These are phyloP conservation scores for Eptesicus fuscus DNA, from an alignment of 2,113 vertebrate species.

Conservation along the genomic window DNA sequence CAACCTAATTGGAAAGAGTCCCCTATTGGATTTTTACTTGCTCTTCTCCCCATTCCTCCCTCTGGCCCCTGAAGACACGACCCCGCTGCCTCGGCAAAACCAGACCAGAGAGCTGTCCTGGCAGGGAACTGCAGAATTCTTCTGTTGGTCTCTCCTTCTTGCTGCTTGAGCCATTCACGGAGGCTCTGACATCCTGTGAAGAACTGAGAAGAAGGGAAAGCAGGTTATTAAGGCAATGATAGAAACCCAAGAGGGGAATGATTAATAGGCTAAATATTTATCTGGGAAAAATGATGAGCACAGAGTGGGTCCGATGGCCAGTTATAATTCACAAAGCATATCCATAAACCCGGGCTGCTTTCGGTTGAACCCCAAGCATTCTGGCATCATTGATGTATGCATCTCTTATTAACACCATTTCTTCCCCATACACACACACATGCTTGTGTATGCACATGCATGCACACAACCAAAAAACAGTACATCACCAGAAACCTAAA, in stretches of 20 bases:
- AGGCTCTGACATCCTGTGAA: neutral
- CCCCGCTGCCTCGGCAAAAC: neutral
- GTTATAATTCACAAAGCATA: neutral
- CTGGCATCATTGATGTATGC: neutral
- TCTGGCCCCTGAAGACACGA: neutral
- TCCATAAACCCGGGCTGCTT: neutral
- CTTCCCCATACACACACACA: neutral
- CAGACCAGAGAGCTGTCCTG: neutral
- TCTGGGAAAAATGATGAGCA: neutral
- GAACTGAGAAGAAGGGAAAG: neutral
- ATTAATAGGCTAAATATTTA: slow-evolving; percentile 13
- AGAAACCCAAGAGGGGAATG: neutral
- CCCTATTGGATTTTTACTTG: neutral
- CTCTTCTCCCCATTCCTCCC: neutral
- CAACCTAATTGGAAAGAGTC: slow-evolving; percentile 39
- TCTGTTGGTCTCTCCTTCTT: neutral
- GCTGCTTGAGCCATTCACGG: neutral
- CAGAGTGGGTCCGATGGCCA: neutral
- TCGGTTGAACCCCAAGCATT: neutral
- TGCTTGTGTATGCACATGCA: too few relatives aligned
- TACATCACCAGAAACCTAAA: neutral
- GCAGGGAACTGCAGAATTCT: neutral
- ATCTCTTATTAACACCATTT: neutral
- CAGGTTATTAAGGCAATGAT: neutral
- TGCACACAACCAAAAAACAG: neutral